phyloP scores from a whole-genome alignment of 2,888 invertebrate species.

The Melanargia galathea region DNA sequence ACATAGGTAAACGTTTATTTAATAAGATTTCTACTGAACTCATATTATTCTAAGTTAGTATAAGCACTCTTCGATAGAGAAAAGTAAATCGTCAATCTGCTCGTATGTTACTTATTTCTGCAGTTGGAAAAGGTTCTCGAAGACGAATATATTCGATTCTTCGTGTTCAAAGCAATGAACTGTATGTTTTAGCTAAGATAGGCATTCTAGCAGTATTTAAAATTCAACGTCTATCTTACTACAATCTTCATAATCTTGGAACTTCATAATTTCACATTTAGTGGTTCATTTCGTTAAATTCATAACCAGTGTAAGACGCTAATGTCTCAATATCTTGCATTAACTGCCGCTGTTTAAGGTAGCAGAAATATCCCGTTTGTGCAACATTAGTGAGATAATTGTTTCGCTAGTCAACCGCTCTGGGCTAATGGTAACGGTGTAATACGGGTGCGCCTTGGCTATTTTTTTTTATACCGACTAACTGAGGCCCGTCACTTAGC shows the following conservation, averaged over 20 bases:
- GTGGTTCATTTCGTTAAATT: neutral
- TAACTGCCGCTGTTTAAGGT: constrained; percentile 12
- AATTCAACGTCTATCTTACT: too few relatives aligned
- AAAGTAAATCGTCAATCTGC: too few relatives aligned
- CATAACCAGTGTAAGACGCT: constrained; percentile 1
- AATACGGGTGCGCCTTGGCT: constrained; percentile 31
- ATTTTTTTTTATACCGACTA: too few relatives aligned
- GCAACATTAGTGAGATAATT: constrained; percentile 58
- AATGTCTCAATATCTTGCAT: constrained; percentile 27
- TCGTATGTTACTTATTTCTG: too few relatives aligned
- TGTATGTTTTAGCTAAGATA: too few relatives aligned
- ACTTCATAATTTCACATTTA: neutral
- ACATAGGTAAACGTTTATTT: too few relatives aligned
- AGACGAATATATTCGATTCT: too few relatives aligned
- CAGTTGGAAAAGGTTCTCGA: too few relatives aligned
- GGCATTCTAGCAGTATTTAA: too few relatives aligned
- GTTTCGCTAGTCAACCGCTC: constrained; percentile 59
- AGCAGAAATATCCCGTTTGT: constrained; percentile 34
- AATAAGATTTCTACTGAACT: neutral
- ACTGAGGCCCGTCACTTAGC: too few relatives aligned
- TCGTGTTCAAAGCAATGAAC: too few relatives aligned
- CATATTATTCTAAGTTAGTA: neutral
- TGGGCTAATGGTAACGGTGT: constrained; percentile 61
- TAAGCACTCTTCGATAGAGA: too few relatives aligned
- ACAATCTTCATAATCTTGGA: neutral